These are phyloP conservation scores for Oryzaephilus surinamensis DNA, from an alignment of 1,140 invertebrate species.

Conservation along the genomic window DNA sequence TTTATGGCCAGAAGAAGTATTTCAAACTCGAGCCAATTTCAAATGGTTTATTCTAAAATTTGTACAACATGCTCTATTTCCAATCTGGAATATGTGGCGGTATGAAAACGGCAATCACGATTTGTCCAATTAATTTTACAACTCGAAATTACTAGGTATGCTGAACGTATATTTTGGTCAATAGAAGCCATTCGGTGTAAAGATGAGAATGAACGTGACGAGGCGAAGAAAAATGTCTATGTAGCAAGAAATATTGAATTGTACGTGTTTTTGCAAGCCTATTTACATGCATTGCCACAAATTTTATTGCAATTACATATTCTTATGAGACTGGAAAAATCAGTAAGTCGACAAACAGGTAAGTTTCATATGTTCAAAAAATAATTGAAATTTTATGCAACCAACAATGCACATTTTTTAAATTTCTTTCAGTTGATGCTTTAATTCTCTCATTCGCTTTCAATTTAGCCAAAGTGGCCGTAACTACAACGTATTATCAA, in stretches of 20 bases:
- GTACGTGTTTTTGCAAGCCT: constrained; percentile 64
- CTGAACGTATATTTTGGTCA: constrained; percentile 56
- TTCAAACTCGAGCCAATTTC: constrained; percentile 25
- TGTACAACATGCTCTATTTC: constrained; percentile 48
- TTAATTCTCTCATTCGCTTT: constrained; percentile 53
- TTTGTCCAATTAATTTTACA: constrained; percentile 5
- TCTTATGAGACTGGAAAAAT: constrained; percentile 40
- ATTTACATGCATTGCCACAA: constrained; percentile 59
- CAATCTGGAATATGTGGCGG: constrained; percentile 57
- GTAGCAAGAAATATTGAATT: constrained; percentile 54
- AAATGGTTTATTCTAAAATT: constrained; percentile 47
- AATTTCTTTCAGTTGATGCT: constrained; percentile 42
- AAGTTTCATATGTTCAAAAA: constrained; percentile 15
- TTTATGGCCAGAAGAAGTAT: constrained; percentile 37
- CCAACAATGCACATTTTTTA: too few relatives aligned
- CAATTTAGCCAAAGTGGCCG: constrained; percentile 53
- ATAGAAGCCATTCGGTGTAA: constrained; percentile 51
- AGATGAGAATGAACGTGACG: constrained; percentile 44
- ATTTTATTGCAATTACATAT: constrained; percentile 52
- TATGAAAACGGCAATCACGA: constrained; percentile 25
- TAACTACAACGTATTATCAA: constrained; percentile 56
- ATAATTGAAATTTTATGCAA: too few relatives aligned
- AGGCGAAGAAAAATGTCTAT: constrained; percentile 44
- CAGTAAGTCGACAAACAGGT: constrained; percentile 27
- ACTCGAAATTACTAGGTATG: too few relatives aligned